Evolutionary conservation across 2,113 vertebrate genomes (phyloP).

Genomic region (Pholis gunnellus): DNA sequence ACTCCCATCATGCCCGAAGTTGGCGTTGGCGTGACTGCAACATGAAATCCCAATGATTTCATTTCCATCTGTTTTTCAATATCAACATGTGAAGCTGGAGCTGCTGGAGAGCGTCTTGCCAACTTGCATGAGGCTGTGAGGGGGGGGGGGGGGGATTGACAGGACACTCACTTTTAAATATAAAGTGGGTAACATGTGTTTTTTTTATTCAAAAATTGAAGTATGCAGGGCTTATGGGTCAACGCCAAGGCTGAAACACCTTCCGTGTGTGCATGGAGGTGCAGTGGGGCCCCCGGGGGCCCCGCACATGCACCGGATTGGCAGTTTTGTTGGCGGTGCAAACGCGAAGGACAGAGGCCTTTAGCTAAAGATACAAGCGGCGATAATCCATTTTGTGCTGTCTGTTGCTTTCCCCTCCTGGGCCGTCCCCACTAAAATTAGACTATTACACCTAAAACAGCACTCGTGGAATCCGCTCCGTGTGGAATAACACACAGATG

Average conservation of each 20-base stretch:
- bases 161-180: constrained; percentile 66
- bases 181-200: constrained; percentile 73
- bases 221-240: constrained; percentile 39
- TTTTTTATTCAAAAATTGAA: constrained; percentile 71
- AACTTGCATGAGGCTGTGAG: constrained; percentile 71
- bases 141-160: constrained; percentile 38
- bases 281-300: constrained; percentile 12
- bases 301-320: constrained; percentile 10
- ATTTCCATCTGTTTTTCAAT: constrained; percentile 85
- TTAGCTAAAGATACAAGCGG: constrained; percentile 77
- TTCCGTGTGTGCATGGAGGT: constrained; percentile 1
- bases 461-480: constrained; percentile 70
- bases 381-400: constrained; percentile 76
- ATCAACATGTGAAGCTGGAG: constrained; percentile 74
- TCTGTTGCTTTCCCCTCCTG: constrained; percentile 66
- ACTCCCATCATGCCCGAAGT: constrained; percentile 67
- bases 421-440: constrained; percentile 81
- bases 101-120: constrained; percentile 69
- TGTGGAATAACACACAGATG: constrained; percentile 72
- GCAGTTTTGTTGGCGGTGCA: constrained; percentile 55
- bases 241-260: constrained; percentile 24
- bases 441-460: constrained; percentile 82
- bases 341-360: constrained; percentile 61
- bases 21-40: constrained; percentile 75
- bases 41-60: constrained; percentile 75